phyloP scores from a whole-genome alignment of 2,888 invertebrate genomes.

The Chloroclysta siterata region DNA sequence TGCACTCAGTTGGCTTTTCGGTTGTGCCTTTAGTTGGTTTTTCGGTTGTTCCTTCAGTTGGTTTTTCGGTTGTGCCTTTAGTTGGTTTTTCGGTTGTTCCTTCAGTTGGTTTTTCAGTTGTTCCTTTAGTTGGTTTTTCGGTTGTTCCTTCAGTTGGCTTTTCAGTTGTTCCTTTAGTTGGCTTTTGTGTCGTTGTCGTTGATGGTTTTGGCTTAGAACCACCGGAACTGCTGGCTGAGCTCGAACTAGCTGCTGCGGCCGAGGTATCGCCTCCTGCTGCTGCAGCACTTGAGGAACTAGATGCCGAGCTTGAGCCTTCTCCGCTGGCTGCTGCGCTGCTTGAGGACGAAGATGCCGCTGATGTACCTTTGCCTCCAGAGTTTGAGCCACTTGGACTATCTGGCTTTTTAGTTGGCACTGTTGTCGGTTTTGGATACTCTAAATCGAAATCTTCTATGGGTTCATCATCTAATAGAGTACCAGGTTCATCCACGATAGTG shows the following conservation, averaged over 20 bases:
- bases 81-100: too few relatives aligned
- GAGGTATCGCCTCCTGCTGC: not conserved
- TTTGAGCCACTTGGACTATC: not conserved
- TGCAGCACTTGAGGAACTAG: not conserved
- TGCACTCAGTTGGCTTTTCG: not conserved
- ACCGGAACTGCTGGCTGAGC: not conserved
- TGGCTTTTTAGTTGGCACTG: not conserved
- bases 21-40: not conserved
- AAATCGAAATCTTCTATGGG: not conserved
- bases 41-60: not conserved
- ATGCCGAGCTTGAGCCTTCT: not conserved
- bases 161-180: not conserved
- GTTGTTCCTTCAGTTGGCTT: not conserved
- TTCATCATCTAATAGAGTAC: not conserved
- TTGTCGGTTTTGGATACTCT: not conserved
- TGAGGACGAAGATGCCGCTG: not conserved
- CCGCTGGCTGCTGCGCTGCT: not conserved
- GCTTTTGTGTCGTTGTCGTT: not conserved
- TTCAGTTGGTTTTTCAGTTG: not conserved
- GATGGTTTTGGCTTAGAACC: not conserved
- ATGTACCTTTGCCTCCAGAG: not conserved
- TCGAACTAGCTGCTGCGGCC: not conserved
- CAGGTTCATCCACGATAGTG: not conserved
- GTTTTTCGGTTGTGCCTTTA: not conserved
- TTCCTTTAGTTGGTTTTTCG: not conserved